phyloP scores from a whole-genome alignment of 2,797 vertebrate species.

The Ciconia nigra region DNA sequence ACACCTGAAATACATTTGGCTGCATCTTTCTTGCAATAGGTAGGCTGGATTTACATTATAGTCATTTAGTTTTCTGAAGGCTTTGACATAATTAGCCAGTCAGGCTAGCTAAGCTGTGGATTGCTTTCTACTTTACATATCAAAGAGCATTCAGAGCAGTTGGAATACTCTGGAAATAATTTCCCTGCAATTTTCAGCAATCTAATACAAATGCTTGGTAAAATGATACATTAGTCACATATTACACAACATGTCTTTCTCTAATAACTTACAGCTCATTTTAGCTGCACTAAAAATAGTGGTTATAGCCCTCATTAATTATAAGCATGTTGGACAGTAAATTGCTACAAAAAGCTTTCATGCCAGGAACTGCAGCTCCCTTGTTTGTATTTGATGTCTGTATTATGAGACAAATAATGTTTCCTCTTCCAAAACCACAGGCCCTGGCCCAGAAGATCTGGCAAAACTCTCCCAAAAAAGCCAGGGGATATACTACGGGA shows the following conservation, averaged over 20 bases:
- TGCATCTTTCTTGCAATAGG: background rate
- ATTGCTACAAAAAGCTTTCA: constrained; percentile 35
- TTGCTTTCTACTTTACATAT: background rate
- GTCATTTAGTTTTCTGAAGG: background rate
- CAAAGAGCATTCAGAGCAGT: background rate
- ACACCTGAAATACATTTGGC: background rate
- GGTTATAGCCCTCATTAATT: constrained; percentile 46
- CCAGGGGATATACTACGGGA: background rate
- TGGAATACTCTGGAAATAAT: constrained; percentile 2
- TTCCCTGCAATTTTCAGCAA: constrained; percentile 29
- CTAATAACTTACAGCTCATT: constrained; percentile 20
- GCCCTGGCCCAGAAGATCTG: constrained; percentile 5
- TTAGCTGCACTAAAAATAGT: constrained; percentile 46
- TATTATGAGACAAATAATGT: constrained; percentile 31
- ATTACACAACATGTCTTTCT: constrained; percentile 37
- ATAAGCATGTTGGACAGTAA: background rate
- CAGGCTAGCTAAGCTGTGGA: background rate
- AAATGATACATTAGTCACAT: constrained; percentile 31
- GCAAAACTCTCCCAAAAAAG: background rate
- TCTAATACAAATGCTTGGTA: constrained; percentile 28
- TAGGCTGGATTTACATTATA: background rate
- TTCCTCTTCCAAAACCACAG: constrained; percentile 49
- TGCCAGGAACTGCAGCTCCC: constrained; percentile 47
- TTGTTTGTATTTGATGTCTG: constrained; percentile 56
- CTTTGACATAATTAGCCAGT: background rate